Conservation (phyloP, 2,797 vertebrate species). For the Natrix natrix region DNA sequence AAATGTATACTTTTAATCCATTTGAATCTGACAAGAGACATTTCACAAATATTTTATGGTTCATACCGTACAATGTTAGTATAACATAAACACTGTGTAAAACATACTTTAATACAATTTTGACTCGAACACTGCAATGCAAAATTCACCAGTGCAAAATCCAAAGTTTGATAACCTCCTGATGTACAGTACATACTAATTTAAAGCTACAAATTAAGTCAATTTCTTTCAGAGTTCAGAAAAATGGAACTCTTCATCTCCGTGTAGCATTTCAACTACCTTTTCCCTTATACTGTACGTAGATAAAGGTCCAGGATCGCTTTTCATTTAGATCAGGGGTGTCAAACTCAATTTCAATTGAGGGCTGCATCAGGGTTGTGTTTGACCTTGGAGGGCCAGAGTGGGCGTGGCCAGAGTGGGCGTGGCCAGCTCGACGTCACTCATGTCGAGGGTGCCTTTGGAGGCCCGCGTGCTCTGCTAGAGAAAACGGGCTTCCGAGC, state of each 20-base stretch:
- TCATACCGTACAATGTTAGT: neutral
- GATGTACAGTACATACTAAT: neutral
- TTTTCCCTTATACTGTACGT: neutral
- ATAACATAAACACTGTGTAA: neutral
- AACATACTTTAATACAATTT: neutral
- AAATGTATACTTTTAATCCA: neutral
- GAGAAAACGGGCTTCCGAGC: too few relatives aligned
- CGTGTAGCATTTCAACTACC: neutral
- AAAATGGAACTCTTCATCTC: neutral
- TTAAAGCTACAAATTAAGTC: neutral
- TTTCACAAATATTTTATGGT: neutral
- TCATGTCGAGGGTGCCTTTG: too few relatives aligned
- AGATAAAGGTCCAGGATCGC: neutral
- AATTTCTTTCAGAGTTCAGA: neutral
- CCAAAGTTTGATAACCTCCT: neutral
- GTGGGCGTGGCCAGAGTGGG: too few relatives aligned
- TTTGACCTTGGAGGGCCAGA: too few relatives aligned
- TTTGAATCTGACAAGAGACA: neutral
- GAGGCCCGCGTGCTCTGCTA: too few relatives aligned
- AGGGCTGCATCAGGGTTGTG: too few relatives aligned
- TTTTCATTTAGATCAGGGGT: neutral
- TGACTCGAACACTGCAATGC: neutral
- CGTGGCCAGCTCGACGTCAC: too few relatives aligned
- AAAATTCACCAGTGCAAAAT: neutral
- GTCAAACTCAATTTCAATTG: too few relatives aligned